A percentile compares a stretch with the other conserved stretches of the same genome.
Evolutionary conservation across 2,113 vertebrate species (phyloP).

Genomic region (Xyrauchen texanus): DNA sequence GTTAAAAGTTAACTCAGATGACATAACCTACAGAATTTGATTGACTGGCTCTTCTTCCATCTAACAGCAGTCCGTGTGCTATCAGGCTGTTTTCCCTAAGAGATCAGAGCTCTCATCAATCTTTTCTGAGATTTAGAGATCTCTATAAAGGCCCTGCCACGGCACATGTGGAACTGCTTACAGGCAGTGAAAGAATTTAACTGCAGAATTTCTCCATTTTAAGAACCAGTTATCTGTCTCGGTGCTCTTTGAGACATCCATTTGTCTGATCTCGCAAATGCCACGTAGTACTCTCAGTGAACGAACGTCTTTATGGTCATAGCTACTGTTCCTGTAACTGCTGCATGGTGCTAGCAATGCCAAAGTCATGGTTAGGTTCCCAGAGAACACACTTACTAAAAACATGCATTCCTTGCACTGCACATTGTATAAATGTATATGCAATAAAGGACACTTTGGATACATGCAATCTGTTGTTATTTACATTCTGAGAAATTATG

Average conservation of each 20-base stretch:
- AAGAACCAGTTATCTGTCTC: constrained; percentile 36
- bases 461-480: no score
- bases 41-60: background rate
- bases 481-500: no score
- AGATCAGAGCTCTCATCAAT: constrained; percentile 50
- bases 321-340: no score
- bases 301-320: no score
- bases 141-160: constrained; percentile 41
- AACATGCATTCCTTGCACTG: no score
- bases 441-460: no score
- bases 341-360: no score
- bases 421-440: no score
- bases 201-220: constrained; percentile 58
- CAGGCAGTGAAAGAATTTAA: constrained; percentile 36
- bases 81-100: constrained; percentile 14
- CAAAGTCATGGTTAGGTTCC: no score
- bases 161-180: constrained; percentile 61
- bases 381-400: no score
- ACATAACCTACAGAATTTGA: background rate
- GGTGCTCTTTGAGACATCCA: constrained; percentile 26
- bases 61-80: constrained; percentile 1
- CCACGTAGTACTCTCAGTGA: constrained; percentile 11
- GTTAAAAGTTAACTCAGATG: background rate
- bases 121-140: constrained; percentile 60
- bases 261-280: constrained; percentile 39